Base-by-base conservation (phyloP, 1,140 invertebrate species). In the Bombus pascuorum region DNA sequence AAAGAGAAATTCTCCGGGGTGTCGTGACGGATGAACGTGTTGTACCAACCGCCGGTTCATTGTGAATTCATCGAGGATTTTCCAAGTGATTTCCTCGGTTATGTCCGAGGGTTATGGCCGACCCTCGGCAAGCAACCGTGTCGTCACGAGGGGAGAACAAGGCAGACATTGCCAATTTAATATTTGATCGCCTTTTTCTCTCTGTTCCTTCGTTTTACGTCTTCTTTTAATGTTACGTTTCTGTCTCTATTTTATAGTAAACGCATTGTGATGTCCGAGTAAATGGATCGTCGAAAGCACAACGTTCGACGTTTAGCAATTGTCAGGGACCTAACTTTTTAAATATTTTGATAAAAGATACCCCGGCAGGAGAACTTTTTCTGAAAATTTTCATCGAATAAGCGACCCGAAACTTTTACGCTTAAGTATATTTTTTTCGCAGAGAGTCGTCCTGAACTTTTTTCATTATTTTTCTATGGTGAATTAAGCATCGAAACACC, bases 11-110 rank as follows among this genome's bases (percentile, higher is more conserved):
- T 79, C 86, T 88, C 83, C n/a, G 42, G 86, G 74, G 83, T 79
- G 89, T 87, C 87, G 83, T 91, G 90, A 91, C 85, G 89, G 83
- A 90, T 91, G 90, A 91, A 89, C 90, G 79, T 87, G 89, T 81
- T 80, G 85, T 86, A 71, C 87, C 84, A 81, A 89, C 88, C 87
- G 47, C 87, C 75, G 89, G 85, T 89, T 91, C 87, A 91, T 92
- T 91, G 91, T 84, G 88, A 92, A 92, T 92, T 92, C 91, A 91
- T 92, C 87, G 91, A 81, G 91, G 88, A 92, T 91, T 92, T 92
- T 92, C 91, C 91, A 90, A 92, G 88, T 92, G 91, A 92, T 92
- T 92, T 91, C 89, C 87, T 87, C 81, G 87, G 91, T 91, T 92
- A 91, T 91, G 90, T 91, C 82, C 87, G 81, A 89, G 88, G 88